Conservation (phyloP, 2,113 vertebrate species). For the Callipepla californica region DNA sequence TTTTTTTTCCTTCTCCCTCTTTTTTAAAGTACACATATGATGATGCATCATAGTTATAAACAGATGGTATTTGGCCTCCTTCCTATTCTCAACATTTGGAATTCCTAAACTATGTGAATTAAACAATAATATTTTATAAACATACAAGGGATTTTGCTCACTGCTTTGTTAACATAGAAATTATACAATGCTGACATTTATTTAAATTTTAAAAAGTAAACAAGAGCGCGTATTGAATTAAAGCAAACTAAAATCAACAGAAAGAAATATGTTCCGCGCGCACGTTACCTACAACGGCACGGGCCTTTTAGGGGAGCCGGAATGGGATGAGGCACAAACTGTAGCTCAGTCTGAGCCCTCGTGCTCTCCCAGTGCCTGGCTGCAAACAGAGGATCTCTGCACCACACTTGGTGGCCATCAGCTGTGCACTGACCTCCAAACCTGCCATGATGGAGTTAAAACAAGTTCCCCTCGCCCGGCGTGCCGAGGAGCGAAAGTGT, state of each 20-base stretch:
- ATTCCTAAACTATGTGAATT: slow-evolving; percentile 91
- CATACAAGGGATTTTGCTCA: slow-evolving; percentile 90
- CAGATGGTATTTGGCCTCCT: slow-evolving; percentile 91
- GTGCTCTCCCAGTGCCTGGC: slow-evolving; percentile 79
- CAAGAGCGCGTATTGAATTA: slow-evolving; percentile 87
- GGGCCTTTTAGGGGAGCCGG: slow-evolving; percentile 74
- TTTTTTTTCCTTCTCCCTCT: neutral
- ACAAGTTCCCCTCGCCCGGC: slow-evolving; percentile 75
- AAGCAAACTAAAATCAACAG: slow-evolving; percentile 87
- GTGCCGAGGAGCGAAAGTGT: slow-evolving; percentile 75
- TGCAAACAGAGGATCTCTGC: slow-evolving; percentile 82
- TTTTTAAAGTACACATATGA: slow-evolving; percentile 88
- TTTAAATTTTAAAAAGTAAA: slow-evolving; percentile 91
- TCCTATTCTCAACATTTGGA: slow-evolving; percentile 92
- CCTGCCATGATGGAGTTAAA: slow-evolving; percentile 83
- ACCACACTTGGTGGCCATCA: slow-evolving; percentile 82
- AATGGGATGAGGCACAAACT: slow-evolving; percentile 81
- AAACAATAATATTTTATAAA: slow-evolving; percentile 93
- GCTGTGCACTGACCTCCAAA: slow-evolving; percentile 69
- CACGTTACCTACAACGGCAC: slow-evolving; percentile 73
- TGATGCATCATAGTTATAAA: slow-evolving; percentile 89
- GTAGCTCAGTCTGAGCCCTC: slow-evolving; percentile 79
- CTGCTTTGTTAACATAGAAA: slow-evolving; percentile 91
- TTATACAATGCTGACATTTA: slow-evolving; percentile 92
- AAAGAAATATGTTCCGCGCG: slow-evolving; percentile 75